Conservation (phyloP, 2,113 vertebrate genomes). For the Cryptomyrus ogoouensis region DNA sequence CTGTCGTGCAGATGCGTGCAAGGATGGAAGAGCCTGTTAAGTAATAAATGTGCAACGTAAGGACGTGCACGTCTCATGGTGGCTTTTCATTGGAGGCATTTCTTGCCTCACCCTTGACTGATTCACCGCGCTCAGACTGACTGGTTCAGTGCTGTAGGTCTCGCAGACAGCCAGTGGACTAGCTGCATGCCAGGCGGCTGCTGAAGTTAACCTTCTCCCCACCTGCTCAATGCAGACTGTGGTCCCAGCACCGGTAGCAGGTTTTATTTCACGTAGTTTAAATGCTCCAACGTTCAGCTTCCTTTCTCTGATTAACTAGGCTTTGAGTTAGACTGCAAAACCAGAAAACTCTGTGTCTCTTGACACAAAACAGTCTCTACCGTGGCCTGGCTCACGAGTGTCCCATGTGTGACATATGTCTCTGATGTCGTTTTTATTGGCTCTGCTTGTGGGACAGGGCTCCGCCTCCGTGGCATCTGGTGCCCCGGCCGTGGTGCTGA, state of each 20-base stretch:
- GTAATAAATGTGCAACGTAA: background rate
- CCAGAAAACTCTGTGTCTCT: background rate
- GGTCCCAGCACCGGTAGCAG: too few species aligned
- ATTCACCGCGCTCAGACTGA: background rate
- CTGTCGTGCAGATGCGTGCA: background rate
- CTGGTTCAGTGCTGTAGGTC: background rate
- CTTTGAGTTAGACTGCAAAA: background rate
- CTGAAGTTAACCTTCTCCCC: background rate
- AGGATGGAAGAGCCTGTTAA: background rate
- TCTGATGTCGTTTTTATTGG: background rate
- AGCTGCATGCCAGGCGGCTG: background rate
- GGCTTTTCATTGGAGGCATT: background rate
- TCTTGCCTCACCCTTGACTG: background rate
- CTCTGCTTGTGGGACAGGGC: constrained; percentile 44
- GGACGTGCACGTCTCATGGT: too few species aligned
- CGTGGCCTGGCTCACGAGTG: background rate
- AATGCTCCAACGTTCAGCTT: background rate
- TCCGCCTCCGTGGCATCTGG: constrained; percentile 55
- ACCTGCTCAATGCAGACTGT: background rate
- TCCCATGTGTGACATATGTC: background rate
- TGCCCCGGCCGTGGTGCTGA: constrained; percentile 60
- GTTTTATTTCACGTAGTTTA: background rate
- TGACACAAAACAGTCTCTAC: background rate
- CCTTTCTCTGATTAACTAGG: background rate
- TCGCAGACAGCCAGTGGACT: background rate